phyloP scores from a whole-genome alignment of 2,113 vertebrate genomes.

The Oreotragus oreotragus region DNA sequence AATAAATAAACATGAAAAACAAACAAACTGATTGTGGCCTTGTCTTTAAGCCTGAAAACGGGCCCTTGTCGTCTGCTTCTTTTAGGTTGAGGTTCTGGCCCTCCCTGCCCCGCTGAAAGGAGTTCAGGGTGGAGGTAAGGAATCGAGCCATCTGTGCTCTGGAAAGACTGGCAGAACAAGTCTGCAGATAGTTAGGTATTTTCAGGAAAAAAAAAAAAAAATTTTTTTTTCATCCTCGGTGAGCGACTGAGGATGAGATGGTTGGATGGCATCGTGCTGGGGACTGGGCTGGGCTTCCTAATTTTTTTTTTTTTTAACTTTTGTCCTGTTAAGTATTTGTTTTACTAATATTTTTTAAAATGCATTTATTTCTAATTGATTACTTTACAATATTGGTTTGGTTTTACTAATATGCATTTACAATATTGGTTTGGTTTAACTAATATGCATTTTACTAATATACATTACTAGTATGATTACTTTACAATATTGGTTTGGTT shows the following conservation, averaged over 20 bases:
- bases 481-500: too few species aligned
- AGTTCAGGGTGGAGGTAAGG: background rate
- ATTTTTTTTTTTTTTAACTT: background rate
- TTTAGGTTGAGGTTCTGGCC: background rate
- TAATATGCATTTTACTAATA: too few species aligned
- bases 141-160: background rate
- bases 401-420: too few species aligned
- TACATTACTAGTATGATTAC: too few species aligned
- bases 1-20: background rate
- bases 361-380: background rate
- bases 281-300: background rate
- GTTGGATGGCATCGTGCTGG: too few species aligned
- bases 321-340: background rate
- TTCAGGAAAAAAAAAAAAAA: background rate
- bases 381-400: background rate
- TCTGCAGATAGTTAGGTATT: background rate
- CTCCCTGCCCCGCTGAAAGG: background rate
- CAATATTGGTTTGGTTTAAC: too few species aligned
- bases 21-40: background rate
- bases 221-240: too few species aligned
- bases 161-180: background rate
- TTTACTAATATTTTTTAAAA: background rate
- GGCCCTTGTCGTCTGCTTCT: background rate
- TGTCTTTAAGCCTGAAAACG: background rate
- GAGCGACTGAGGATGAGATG: too few species aligned